A percentile compares a stretch with the other conserved stretches of the same genome.
phyloP scores from a whole-genome alignment of 2,113 vertebrate genomes.

The Gobiocypris rarus region DNA sequence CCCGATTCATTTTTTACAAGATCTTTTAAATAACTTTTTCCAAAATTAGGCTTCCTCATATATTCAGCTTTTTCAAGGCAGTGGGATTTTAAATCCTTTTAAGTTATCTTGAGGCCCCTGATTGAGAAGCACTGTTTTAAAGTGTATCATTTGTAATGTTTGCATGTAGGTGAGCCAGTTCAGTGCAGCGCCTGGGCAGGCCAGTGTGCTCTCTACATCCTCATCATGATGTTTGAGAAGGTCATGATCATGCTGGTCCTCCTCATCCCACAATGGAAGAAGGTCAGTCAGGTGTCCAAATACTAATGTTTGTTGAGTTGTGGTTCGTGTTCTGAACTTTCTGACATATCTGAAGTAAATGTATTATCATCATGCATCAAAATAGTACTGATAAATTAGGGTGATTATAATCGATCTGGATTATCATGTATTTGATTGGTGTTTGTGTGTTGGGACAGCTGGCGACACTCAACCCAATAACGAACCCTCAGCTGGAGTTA shows the following conservation, averaged over 20 bases:
- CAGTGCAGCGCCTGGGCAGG: constrained; percentile 94
- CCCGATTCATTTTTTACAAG: too few relatives aligned
- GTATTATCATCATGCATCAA: neutral
- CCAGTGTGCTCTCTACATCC: constrained; percentile 94
- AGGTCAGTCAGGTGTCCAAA: constrained; percentile 75
- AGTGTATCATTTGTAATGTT: constrained; percentile 17
- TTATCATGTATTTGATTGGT: constrained; percentile 38
- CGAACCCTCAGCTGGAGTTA: constrained; percentile 91
- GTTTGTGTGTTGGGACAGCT: constrained; percentile 76
- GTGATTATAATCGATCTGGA: neutral
- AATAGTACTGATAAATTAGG: neutral
- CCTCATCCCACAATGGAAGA: constrained; percentile 95
- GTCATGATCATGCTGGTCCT: constrained; percentile 93
- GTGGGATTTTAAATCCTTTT: neutral
- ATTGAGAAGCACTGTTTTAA: neutral
- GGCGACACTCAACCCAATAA: constrained; percentile 88
- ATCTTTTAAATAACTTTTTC: too few relatives aligned
- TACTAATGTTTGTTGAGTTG: neutral
- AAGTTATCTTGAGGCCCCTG: neutral
- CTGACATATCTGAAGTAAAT: neutral
- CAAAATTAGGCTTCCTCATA: neutral
- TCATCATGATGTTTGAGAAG: constrained; percentile 98
- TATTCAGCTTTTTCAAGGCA: neutral
- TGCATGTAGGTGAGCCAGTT: constrained; percentile 86
- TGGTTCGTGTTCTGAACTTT: neutral